Base-by-base conservation (phyloP, 1,140 invertebrate species). In the Telenomus remus region DNA sequence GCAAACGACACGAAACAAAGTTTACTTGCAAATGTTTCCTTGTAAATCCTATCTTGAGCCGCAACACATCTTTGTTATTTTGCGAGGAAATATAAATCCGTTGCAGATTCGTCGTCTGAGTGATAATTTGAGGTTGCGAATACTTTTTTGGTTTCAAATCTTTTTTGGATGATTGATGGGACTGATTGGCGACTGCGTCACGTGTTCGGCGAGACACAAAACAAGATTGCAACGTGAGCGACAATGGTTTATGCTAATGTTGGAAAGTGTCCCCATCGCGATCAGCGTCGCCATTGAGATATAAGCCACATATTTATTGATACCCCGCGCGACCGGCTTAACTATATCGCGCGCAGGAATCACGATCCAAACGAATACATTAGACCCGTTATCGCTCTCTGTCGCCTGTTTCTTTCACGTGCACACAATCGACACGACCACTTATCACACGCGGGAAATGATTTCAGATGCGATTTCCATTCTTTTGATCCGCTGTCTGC, bases 231-330 rank as follows among this genome's bases (percentile, higher is more conserved):
- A 78, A 65, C 65, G 54, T 43, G 19, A 27, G 19, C 43, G 56
- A 84, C 82, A 83, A 84, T 84, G 60, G 65, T 72, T 70, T 79
- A 84, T 78, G 71, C 76, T 76, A 79, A 79, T 78, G 68, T 65
- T 81, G 73, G 80, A 82, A 84, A 84, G 81, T 80, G 75, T 81
- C 75, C 72, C 77, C 79, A 76, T 68, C 71, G 78, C 79, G 82
- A 84, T 83, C 73, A 76, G 75, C 61, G 44, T 19, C 47, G 69
- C 77, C 56, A 80, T 74, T 78, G 78, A 80, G 78, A 81, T 80
- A 82, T 84, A 81, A 82, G 82, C 79, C 79, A 78, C 74, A 74
- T 81, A 84, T 79, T 84, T 82, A 81, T 81, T 78, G 75, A 70
- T 66, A 76, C 60, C 77, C 74, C 60, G 68, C 56, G 53, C 42